Evolutionary conservation across 2,888 invertebrate genomes (phyloP), one percentile per base, ranked within the genome.

Genomic region (Macrophya annulata): DNA sequence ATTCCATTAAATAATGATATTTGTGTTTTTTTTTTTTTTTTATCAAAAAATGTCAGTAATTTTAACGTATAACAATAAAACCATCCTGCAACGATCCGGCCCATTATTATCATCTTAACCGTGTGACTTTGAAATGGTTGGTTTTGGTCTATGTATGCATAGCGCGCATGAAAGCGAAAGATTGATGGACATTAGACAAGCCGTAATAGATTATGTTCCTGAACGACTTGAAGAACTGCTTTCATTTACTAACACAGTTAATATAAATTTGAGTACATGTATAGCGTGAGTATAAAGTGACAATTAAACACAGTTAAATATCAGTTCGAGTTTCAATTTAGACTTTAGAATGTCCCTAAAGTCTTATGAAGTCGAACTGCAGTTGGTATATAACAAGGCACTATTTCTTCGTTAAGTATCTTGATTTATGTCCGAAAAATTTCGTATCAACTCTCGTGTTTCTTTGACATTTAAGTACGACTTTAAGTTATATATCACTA

Each of bases 361-460:
- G 25, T 62, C 62, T 21, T 62, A 62, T 25, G 68, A 68, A 68
- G 15, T 68, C 68, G 12, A 37, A 37, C 37, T 68, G 17, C n/a
- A 51, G 17, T n/a, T n/a, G n/a, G n/a, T n/a, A n/a, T n/a, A n/a
- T 68, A 31, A 68, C 68, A 37, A 25, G 68, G 15, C 37, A 31
- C 15, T 8, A 31, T 68, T 17, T 37, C 87, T 31, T 59, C 65
- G 77, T 62, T 51, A 81, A 81, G 21, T 59, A 25, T 48, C 25
- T 45, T 74, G 74, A 74, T 74, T 74, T 48, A 74, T 21, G 45
- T 74, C 25, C 74, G 21, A 74, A 74, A 21, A 74, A 74, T 74
- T 74, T 74, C 25, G n/a, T 1, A 9, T 15, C 6, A 8, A 40
- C 51, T 0, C 51, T 5, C 45, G 45, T 74, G 45, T 12, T 45